Percentiles rank a stretch among this genome's conserved stretches.
Evolutionary conservation across 2,113 vertebrate species (phyloP).

Genomic region (Erythrocercus mccallii): DNA sequence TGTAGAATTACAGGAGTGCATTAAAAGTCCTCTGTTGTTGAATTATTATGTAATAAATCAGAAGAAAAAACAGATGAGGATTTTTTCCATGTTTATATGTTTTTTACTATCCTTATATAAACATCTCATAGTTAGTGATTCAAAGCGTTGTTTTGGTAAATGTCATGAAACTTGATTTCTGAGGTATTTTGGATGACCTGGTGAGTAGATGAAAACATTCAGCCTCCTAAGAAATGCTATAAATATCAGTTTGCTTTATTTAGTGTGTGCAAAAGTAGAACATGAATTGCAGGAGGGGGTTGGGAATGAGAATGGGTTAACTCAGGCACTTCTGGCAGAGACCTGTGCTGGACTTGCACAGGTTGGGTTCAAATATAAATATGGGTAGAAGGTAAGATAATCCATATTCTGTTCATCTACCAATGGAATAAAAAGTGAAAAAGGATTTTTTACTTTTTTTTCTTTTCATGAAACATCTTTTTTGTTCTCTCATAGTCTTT

Average conservation of each 20-base stretch:
- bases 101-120: constrained; percentile 15
- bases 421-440: background rate
- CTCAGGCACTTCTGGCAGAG: background rate
- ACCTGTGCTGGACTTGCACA: background rate
- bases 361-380: background rate
- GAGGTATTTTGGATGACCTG: constrained; percentile 19
- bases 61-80: background rate
- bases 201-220: background rate
- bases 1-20: background rate
- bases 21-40: background rate
- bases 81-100: background rate
- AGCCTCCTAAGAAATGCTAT: background rate
- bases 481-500: background rate
- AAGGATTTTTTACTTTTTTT: background rate
- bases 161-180: constrained; percentile 21
- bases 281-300: background rate
- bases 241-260: background rate
- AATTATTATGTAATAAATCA: constrained; percentile 39
- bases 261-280: background rate
- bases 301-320: background rate
- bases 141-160: background rate
- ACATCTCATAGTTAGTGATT: background rate
- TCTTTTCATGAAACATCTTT: background rate
- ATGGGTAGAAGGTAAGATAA: background rate
- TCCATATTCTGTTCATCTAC: background rate